phyloP scores from a whole-genome alignment of 2,888 invertebrate genomes.

The Lochmaea crataegi region DNA sequence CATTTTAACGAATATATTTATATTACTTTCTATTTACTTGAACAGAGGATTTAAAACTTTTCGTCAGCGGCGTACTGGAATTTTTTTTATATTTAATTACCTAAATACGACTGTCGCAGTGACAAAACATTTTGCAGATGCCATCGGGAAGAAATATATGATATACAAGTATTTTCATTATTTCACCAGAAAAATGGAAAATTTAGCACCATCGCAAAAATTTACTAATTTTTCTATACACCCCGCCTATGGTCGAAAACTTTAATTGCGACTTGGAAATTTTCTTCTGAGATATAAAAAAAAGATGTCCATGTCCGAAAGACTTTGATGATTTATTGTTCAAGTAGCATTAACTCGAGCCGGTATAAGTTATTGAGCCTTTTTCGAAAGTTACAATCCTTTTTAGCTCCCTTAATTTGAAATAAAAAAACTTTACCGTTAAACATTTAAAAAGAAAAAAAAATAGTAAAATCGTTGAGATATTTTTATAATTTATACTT shows the following conservation, averaged over 20 bases:
- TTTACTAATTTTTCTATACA: neutral
- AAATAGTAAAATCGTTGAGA: too few species aligned
- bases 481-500: too few species aligned
- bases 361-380: slow-evolving; percentile 46
- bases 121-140: too few species aligned
- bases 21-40: slow-evolving; percentile 42
- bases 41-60: too few species aligned
- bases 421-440: neutral
- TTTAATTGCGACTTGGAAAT: slow-evolving; percentile 18
- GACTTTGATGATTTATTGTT: slow-evolving; percentile 50
- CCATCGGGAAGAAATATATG: too few species aligned
- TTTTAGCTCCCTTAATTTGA: neutral
- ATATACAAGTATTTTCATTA: too few species aligned
- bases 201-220: too few species aligned
- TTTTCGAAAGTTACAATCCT: slow-evolving; percentile 29
- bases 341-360: slow-evolving; percentile 35
- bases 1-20: slow-evolving; percentile 51
- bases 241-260: neutral
- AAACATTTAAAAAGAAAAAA: neutral
- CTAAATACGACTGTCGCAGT: too few species aligned
- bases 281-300: slow-evolving; percentile 19
- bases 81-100: too few species aligned
- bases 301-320: slow-evolving; percentile 48
- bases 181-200: too few species aligned
- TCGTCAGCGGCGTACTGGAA: too few species aligned